These are phyloP conservation scores for Amblyopsis hoosieri DNA, from an alignment of 2,797 vertebrate species.

Conservation along the genomic window DNA sequence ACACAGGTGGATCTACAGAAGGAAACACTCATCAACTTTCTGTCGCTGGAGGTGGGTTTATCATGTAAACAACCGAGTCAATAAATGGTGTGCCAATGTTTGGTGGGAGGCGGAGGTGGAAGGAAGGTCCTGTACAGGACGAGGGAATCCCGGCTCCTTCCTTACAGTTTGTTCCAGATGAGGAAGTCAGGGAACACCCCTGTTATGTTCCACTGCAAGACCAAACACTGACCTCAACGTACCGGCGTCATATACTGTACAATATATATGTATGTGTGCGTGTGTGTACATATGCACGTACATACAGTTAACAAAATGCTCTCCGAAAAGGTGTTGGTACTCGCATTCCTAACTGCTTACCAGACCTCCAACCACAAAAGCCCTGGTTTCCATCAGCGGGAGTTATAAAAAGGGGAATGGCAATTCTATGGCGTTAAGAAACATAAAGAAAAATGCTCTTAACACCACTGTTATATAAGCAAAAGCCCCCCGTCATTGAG, in stretches of 20 bases:
- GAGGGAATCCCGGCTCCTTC: conserved; percentile 71
- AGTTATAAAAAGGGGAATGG: conserved; percentile 15
- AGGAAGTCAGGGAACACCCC: conserved; percentile 61
- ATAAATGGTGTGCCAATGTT: conserved; percentile 55
- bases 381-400: conserved; percentile 18
- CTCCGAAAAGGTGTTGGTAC: conserved; percentile 60
- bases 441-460: conserved; percentile 36
- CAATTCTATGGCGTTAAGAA: conserved; percentile 53
- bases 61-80: conserved; percentile 56
- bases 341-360: conserved; percentile 68
- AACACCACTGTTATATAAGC: conserved; percentile 51
- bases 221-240: neutral
- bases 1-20: conserved; percentile 92
- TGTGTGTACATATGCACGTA: conserved; percentile 3
- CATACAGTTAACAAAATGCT: conserved; percentile 50
- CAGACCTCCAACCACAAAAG: conserved; percentile 39
- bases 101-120: conserved; percentile 29
- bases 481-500: conserved; percentile 36
- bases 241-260: no score
- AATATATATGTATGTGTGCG: conserved; percentile 7
- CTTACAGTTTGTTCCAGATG: conserved; percentile 39
- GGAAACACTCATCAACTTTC: conserved; percentile 92
- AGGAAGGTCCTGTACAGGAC: conserved; percentile 66
- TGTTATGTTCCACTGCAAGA: conserved; percentile 27
- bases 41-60: conserved; percentile 89